Conservation (phyloP, 2,113 vertebrate species). For the Athene cunicularia region DNA sequence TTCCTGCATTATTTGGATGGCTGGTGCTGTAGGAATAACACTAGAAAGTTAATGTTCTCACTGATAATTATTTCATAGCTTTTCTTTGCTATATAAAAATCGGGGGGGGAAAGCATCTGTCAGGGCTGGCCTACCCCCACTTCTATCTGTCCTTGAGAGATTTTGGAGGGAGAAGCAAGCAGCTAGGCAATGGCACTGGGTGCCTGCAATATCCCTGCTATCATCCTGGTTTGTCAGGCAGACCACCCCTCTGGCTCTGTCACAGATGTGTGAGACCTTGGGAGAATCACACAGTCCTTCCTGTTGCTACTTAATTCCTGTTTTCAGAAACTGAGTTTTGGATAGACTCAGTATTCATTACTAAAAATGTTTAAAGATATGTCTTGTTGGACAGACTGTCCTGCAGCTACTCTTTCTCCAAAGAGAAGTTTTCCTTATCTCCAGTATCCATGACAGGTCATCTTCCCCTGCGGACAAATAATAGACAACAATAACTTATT, state of each 20-base stretch:
- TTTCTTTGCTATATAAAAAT: background rate
- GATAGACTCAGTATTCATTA: background rate
- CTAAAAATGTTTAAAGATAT: background rate
- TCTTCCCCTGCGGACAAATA: background rate
- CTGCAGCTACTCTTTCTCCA: background rate
- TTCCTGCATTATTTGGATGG: background rate
- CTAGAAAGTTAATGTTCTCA: background rate
- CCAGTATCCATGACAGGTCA: background rate
- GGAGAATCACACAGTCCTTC: background rate
- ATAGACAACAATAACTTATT: background rate
- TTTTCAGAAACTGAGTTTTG: background rate
- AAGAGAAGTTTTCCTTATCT: background rate
- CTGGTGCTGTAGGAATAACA: background rate
- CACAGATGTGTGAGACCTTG: fast-evolving
- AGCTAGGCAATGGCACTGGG: fast-evolving
- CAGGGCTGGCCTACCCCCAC: fast-evolving
- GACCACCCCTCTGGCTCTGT: background rate
- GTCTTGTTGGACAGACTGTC: background rate
- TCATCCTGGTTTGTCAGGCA: background rate
- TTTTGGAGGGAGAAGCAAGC: background rate
- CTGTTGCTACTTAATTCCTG: background rate
- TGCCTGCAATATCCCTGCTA: background rate
- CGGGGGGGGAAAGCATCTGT: background rate
- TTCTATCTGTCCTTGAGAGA: background rate
- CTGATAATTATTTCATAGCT: background rate